Percentiles rank a stretch among this genome's conserved stretches.
phyloP scores from a whole-genome alignment of 2,797 vertebrate genomes.

The Mus minutoides region DNA sequence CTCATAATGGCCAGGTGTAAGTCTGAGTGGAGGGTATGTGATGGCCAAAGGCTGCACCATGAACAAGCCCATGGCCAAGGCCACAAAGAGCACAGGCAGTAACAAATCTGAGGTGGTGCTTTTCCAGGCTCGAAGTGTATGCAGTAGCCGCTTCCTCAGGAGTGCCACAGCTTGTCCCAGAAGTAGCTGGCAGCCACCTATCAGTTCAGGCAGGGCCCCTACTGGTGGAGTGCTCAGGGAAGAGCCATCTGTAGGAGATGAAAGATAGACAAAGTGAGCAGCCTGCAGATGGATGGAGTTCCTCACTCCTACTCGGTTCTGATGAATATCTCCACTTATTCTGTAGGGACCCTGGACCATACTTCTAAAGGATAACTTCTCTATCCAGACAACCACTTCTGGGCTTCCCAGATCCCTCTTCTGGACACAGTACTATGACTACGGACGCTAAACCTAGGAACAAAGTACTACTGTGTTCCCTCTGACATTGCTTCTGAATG shows the following conservation, averaged over 20 bases:
- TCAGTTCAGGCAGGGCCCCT: fast-evolving
- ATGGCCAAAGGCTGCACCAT: constrained; percentile 83
- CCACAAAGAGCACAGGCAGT: constrained; percentile 86
- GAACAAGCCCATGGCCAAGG: constrained; percentile 87
- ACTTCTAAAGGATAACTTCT: background rate
- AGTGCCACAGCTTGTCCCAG: constrained; percentile 78
- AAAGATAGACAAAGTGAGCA: background rate
- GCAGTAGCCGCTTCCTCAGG: constrained; percentile 81
- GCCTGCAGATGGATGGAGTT: fast-evolving
- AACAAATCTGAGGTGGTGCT: constrained; percentile 71
- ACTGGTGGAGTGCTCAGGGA: fast-evolving
- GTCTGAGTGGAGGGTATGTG: constrained; percentile 83
- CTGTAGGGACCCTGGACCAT: background rate
- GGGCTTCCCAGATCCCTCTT: fast-evolving
- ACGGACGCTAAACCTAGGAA: fast-evolving
- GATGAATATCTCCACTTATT: fast-evolving
- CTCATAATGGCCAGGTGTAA: constrained; percentile 82
- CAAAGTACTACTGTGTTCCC: background rate
- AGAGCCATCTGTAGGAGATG: background rate
- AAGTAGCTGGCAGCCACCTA: background rate
- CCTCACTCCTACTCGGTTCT: background rate
- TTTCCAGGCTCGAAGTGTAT: constrained; percentile 78
- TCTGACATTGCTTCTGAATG: background rate
- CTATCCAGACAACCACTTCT: background rate
- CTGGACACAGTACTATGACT: background rate